Percentiles rank a stretch among this genome's conserved stretches.
These are phyloP conservation scores for Apamea crenata DNA, from an alignment of 2,888 invertebrate genomes.

Conservation along the genomic window DNA sequence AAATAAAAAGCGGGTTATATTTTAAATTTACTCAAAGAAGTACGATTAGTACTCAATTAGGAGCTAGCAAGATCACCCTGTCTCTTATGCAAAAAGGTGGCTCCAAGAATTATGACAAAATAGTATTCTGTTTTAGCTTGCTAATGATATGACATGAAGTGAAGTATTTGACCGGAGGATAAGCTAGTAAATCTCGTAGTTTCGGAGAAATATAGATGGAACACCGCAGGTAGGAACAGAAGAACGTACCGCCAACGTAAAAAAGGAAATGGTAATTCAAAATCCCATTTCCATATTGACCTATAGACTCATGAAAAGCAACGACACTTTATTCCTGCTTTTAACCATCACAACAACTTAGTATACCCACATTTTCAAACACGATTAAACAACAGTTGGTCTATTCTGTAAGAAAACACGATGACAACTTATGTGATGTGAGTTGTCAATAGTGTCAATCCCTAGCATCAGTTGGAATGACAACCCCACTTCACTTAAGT, in stretches of 20 bases:
- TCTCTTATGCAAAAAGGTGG: not conserved
- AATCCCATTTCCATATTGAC: not conserved
- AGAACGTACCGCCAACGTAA: not conserved
- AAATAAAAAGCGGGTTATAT: conserved; percentile 13
- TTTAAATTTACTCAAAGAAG: not conserved
- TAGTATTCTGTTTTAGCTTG: not conserved
- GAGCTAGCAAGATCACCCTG: not conserved
- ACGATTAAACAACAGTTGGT: not conserved
- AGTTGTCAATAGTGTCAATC: not conserved
- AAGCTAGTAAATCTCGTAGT: not conserved
- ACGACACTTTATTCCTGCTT: not conserved
- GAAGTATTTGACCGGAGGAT: not conserved
- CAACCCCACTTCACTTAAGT: not conserved
- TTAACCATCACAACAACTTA: not conserved
- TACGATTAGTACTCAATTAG: not conserved
- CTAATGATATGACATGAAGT: not conserved
- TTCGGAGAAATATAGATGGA: not conserved
- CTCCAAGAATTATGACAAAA: not conserved
- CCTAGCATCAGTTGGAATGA: not conserved
- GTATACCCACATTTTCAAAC: not conserved
- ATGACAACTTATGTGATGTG: not conserved
- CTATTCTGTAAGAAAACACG: not conserved
- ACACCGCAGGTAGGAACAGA: not conserved
- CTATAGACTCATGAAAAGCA: not conserved
- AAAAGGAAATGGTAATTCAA: not conserved